Conservation (phyloP, 2,888 invertebrate species). For the Agrilus cyanescens region DNA sequence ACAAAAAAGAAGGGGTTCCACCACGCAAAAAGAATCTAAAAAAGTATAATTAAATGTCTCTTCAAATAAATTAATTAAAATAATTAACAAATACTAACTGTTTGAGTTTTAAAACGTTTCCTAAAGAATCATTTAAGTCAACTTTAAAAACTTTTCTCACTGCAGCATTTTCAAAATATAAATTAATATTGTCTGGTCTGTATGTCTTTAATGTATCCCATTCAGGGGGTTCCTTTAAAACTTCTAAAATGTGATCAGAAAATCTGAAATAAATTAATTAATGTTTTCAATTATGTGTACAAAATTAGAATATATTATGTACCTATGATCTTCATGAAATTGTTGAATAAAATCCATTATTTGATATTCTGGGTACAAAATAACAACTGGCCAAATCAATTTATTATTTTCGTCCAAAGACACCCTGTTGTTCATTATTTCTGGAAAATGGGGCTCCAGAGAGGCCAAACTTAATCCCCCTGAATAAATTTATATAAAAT, state of each 20-base stretch:
- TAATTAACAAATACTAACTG: slow-evolving; percentile 33
- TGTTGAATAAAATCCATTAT: slow-evolving; percentile 78
- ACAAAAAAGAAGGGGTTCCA: slow-evolving; percentile 55
- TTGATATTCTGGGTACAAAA: slow-evolving; percentile 80
- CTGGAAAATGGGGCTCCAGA: slow-evolving; percentile 52
- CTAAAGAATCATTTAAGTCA: slow-evolving; percentile 42
- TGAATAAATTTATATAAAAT: slow-evolving; percentile 5
- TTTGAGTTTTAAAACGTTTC: slow-evolving; percentile 45
- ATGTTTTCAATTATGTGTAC: background rate
- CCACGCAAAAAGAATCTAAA: slow-evolving; percentile 46
- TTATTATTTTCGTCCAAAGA: slow-evolving; percentile 44
- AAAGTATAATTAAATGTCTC: slow-evolving; percentile 15
- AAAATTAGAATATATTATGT: slow-evolving; percentile 33
- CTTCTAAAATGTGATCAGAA: slow-evolving; percentile 45
- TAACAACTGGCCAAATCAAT: slow-evolving; percentile 77
- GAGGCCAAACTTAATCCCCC: slow-evolving; percentile 37
- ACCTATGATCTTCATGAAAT: slow-evolving; percentile 64
- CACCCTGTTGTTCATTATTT: slow-evolving; percentile 52
- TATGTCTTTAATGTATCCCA: slow-evolving; percentile 65
- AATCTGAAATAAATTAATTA: slow-evolving; percentile 35
- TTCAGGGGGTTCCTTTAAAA: slow-evolving; percentile 56
- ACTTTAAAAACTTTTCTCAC: slow-evolving; percentile 47
- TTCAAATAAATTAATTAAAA: slow-evolving; percentile 6
- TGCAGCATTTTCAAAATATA: slow-evolving; percentile 63
- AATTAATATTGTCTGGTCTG: slow-evolving; percentile 43